Conservation (phyloP, 1,140 invertebrate genomes). For the Drosophila pallidifrons region DNA sequence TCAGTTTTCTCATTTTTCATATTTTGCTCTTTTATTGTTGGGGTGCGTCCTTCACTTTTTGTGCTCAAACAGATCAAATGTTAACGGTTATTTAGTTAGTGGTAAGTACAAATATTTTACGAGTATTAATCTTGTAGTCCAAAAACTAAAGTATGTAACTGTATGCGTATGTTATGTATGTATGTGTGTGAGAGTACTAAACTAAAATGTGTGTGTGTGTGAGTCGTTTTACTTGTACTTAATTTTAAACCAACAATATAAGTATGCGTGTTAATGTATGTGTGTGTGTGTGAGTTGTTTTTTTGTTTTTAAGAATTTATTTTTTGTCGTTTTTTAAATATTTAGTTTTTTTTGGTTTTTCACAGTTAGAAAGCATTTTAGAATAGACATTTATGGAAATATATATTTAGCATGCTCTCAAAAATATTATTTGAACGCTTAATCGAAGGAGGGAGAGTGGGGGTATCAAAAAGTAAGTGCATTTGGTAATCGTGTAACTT, state of each 20-base stretch:
- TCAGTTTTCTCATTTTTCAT: not conserved
- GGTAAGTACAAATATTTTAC: conserved; percentile 65
- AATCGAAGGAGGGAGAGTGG: conserved; percentile 71
- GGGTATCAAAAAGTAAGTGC: conserved; percentile 68
- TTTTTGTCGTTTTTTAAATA: conserved; percentile 42
- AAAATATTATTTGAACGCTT: conserved; percentile 80
- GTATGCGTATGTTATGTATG: conserved; percentile 9
- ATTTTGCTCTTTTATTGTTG: conserved; percentile 39
- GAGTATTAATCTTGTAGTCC: conserved; percentile 54
- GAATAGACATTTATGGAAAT: conserved; percentile 84
- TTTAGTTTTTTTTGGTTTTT: conserved; percentile 40
- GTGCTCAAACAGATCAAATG: conserved; percentile 81
- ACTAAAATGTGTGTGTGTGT: conserved; percentile 57
- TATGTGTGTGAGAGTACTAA: conserved; percentile 32
- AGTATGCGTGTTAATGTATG: conserved; percentile 42
- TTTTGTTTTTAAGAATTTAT: conserved; percentile 35
- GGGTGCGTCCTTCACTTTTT: conserved; percentile 62
- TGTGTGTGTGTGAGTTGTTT: conserved; percentile 28
- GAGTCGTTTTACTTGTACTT: conserved; percentile 48
- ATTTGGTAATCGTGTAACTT: conserved; percentile 60
- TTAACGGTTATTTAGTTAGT: conserved; percentile 77
- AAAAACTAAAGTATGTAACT: conserved; percentile 38
- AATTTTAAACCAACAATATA: conserved; percentile 52
- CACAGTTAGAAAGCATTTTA: conserved; percentile 67
- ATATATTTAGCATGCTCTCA: conserved; percentile 84